Conservation (phyloP, 2,113 vertebrate species). For the Cryptotis parvus region DNA sequence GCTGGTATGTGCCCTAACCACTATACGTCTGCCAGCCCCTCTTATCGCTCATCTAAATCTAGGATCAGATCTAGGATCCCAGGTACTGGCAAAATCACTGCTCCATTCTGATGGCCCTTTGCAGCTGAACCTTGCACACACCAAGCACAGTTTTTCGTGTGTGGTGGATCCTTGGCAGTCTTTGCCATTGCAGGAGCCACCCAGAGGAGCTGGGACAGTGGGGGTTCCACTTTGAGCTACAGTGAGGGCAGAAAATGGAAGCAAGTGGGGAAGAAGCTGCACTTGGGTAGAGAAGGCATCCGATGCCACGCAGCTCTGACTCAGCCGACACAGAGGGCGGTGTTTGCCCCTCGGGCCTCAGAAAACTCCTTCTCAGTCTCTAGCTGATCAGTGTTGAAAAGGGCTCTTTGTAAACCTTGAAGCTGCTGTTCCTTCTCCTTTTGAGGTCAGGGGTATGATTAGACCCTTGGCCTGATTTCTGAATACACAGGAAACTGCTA, state of each 20-base stretch:
- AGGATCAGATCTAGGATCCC: not conserved
- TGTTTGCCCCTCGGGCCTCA: not conserved
- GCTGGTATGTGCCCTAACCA: too few relatives aligned
- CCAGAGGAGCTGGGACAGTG: not conserved
- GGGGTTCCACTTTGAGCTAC: not conserved
- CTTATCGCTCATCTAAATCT: not conserved
- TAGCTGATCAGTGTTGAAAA: slow-evolving; percentile 36
- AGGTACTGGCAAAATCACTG: not conserved
- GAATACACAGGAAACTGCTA: slow-evolving; percentile 20
- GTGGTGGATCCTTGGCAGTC: not conserved
- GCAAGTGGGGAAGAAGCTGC: not conserved
- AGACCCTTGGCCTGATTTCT: slow-evolving; percentile 27
- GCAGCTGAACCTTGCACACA: not conserved
- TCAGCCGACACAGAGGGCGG: too few relatives aligned
- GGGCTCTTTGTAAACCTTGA: not conserved
- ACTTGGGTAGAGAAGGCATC: not conserved
- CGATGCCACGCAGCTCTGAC: not conserved
- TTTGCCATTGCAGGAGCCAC: not conserved
- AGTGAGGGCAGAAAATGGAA: not conserved
- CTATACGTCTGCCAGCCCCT: too few relatives aligned
- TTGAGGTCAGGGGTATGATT: slow-evolving; percentile 46
- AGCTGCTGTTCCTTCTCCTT: slow-evolving; percentile 46
- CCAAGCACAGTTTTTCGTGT: not conserved
- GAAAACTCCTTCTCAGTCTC: not conserved
- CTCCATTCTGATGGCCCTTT: not conserved